These are phyloP conservation scores for Cataglyphis cursor DNA, from an alignment of 2,888 invertebrate genomes.

Conservation along the genomic window DNA sequence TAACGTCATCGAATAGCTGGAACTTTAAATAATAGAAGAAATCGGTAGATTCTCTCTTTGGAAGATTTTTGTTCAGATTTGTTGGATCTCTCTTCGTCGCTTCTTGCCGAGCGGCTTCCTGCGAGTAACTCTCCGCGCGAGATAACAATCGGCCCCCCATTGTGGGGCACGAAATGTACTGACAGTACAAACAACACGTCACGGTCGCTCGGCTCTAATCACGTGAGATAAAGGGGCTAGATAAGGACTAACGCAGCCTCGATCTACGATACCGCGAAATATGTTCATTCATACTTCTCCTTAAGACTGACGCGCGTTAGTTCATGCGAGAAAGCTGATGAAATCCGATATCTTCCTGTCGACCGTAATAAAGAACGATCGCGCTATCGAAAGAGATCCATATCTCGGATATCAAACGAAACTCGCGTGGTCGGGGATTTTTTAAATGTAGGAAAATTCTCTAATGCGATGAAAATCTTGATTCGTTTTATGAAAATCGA, in stretches of 20 bases:
- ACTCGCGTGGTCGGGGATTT: background rate
- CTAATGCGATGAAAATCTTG: background rate
- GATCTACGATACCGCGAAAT: conserved; percentile 35
- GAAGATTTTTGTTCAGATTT: conserved; percentile 4
- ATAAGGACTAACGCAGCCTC: conserved; percentile 43
- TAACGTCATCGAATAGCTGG: conserved; percentile 11
- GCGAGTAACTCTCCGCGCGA: conserved; percentile 42
- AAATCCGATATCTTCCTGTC: conserved; percentile 22
- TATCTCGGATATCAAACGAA: too few species aligned
- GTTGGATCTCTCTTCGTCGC: conserved; percentile 36
- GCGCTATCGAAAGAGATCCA: conserved; percentile 34
- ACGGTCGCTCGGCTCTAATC: conserved; percentile 63
- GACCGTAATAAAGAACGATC: conserved; percentile 14
- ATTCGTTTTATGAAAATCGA: background rate
- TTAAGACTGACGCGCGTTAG: conserved; percentile 31
- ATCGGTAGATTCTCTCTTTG: background rate
- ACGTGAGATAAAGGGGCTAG: conserved; percentile 57
- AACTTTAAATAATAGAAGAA: conserved; percentile 19
- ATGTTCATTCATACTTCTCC: conserved; percentile 43
- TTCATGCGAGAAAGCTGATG: conserved; percentile 41
- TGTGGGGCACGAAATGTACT: conserved; percentile 38
- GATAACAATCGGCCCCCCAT: conserved; percentile 60
- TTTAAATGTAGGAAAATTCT: background rate
- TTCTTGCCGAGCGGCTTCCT: conserved; percentile 28
- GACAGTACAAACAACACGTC: conserved; percentile 60